Percentiles rank a stretch among this genome's conserved stretches.
These are phyloP conservation scores for Numenius phaeopus DNA, from an alignment of 2,797 vertebrate species.

Conservation along the genomic window DNA sequence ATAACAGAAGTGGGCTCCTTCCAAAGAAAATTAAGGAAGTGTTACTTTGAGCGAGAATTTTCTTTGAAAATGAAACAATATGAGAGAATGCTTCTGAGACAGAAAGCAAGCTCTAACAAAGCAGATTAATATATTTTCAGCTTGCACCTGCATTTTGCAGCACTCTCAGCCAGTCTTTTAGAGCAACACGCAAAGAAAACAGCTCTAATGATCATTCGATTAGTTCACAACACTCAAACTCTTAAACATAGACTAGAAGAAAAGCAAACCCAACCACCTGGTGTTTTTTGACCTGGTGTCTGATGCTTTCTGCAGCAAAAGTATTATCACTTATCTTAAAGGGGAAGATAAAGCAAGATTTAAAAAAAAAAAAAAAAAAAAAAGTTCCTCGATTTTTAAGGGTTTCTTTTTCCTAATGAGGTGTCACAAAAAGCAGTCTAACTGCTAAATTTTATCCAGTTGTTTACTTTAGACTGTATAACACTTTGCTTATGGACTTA, in stretches of 20 bases:
- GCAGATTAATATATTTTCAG: slow-evolving; percentile 70
- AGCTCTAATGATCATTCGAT: slow-evolving; percentile 69
- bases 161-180: slow-evolving; percentile 55
- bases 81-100: slow-evolving; percentile 27
- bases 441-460: neutral
- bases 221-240: slow-evolving; percentile 62
- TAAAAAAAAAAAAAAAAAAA: neutral
- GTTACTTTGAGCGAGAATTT: slow-evolving; percentile 29
- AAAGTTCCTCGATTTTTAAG: neutral
- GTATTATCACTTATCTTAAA: neutral
- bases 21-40: slow-evolving; percentile 29
- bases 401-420: neutral
- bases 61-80: slow-evolving; percentile 28
- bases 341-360: neutral
- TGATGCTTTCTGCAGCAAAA: slow-evolving; percentile 9
- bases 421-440: neutral
- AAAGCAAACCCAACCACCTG: slow-evolving; percentile 71
- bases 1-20: slow-evolving; percentile 24
- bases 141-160: slow-evolving; percentile 72
- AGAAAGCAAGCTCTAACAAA: slow-evolving; percentile 56
- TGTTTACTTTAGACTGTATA: neutral
- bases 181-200: slow-evolving; percentile 59
- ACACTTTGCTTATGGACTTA: neutral
- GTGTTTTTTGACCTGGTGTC: slow-evolving; percentile 67
- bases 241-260: slow-evolving; percentile 34